Evolutionary conservation across 2,888 invertebrate genomes (phyloP), one percentile per base, ranked within the genome.

Genomic region (Ptychoptera albimana): DNA sequence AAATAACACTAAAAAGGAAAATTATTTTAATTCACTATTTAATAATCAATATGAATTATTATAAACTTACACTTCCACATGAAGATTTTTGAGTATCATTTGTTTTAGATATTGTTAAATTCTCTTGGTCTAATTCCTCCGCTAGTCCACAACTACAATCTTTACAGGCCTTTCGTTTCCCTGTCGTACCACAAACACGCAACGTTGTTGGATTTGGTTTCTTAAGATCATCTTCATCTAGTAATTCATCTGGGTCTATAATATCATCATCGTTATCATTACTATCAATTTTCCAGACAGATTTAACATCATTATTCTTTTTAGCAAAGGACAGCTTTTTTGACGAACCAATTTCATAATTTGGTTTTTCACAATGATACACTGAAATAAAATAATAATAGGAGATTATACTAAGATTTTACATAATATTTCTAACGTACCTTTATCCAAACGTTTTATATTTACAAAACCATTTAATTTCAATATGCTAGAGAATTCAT

Each of bases 101-200:
- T 43, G 56, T 51, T 30, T 61, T 54, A n/a, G 52, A 45, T 45
- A 59, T 58, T 16, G 69, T 63, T 42, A 68, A 68, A 29, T 65
- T 65, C 59, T 83, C 84, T 8, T 70, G 74, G 40, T 74, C 78
- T 43, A 96, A 66, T 64, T 96, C 92, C 52, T 97, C 96, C 3
- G 96, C 96, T 46, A 99, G 70, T 1, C 98, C 98, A 65, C 98
- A 99, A 2, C 85, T 79, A 61, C 98, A 99, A 64, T 98, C 87
- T 54, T 97, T 98, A 58, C 98, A 98, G 0, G 98, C 96, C 65
- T 93, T 94, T 46, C 88, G 74, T 64, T 92, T 87, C 2, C 89
- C 91, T 1, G 88, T 88, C 2, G 86, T 85, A 10, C 82, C 77
- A 60, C 88, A 88, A 14, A 86, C 88, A 75, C 72, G 80, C n/a